Evolutionary conservation across 2,888 invertebrate genomes (phyloP).

Genomic region (Epirrita christyi): DNA sequence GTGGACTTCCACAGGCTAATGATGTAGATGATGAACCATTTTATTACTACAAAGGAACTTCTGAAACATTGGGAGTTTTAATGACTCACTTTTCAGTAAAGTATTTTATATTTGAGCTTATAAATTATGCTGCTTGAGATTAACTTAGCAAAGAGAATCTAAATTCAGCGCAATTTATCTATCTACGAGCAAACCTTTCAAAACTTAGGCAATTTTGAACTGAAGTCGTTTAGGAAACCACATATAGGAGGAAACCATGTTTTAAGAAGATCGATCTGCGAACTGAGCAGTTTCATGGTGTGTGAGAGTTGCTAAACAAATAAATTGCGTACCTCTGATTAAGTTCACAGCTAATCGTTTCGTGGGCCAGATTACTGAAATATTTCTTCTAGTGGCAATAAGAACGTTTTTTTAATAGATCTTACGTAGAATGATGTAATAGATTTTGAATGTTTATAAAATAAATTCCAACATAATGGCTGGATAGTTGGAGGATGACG

Average conservation of each 20-base stretch:
- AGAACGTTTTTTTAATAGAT: constrained; percentile 25
- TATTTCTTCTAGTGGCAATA: constrained; percentile 14
- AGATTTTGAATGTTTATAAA: constrained; percentile 31
- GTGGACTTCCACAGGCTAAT: no score
- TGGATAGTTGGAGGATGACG: constrained; percentile 27
- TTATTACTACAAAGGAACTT: no score
- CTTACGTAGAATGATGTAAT: constrained; percentile 19
- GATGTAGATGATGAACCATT: no score
- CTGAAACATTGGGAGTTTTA: neutral
- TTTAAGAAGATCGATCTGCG: constrained; percentile 20
- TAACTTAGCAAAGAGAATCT: constrained; percentile 19
- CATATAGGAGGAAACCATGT: constrained; percentile 19
- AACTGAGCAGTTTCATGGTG: constrained; percentile 15
- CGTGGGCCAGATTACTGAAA: constrained; percentile 16
- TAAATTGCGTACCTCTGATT: constrained; percentile 8
- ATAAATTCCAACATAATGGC: constrained; percentile 24
- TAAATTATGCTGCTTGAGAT: constrained; percentile 14
- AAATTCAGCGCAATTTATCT: constrained; percentile 19
- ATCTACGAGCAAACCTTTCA: constrained; percentile 14
- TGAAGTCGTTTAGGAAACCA: constrained; percentile 29
- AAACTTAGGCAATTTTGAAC: constrained; percentile 29
- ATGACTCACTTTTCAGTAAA: neutral
- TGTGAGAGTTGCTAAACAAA: constrained; percentile 13
- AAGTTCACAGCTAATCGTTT: constrained; percentile 6
- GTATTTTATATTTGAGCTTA: neutral